Evolutionary conservation across 2,113 vertebrate species (phyloP).

Genomic region (Sylvilagus bachmani): DNA sequence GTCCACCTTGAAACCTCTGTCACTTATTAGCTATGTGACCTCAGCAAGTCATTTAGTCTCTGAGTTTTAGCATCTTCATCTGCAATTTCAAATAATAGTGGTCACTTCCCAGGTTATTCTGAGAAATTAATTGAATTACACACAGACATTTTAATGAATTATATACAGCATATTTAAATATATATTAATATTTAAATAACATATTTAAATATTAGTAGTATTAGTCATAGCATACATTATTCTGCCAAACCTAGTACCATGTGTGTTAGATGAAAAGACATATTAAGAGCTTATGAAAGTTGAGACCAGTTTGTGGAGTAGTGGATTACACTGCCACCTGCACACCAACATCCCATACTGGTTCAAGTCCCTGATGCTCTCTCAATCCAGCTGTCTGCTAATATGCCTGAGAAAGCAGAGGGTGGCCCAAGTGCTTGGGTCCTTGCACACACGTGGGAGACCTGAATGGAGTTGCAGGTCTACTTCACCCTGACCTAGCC

Average conservation of each 20-base stretch:
- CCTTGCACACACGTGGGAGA: too few relatives aligned
- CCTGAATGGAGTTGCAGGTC: too few relatives aligned
- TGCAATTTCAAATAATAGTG: not conserved
- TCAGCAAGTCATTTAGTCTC: constrained; percentile 17
- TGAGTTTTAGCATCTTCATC: not conserved
- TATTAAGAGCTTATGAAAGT: not conserved
- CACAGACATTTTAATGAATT: constrained; percentile 1
- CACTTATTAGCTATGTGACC: not conserved
- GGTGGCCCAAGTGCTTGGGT: too few relatives aligned
- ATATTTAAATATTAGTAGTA: not conserved
- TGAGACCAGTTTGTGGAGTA: too few relatives aligned
- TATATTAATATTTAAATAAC: too few relatives aligned
- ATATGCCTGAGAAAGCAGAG: too few relatives aligned
- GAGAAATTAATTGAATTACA: not conserved
- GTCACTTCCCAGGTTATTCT: not conserved
- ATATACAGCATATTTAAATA: not conserved
- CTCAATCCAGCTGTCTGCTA: too few relatives aligned
- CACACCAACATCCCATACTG: too few relatives aligned
- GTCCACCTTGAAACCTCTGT: not conserved
- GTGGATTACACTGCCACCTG: too few relatives aligned
- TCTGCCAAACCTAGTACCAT: not conserved
- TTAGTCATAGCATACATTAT: not conserved
- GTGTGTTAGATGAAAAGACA: not conserved
- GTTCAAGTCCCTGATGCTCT: too few relatives aligned
- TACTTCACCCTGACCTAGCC: too few relatives aligned